Conservation (phyloP, 2,888 invertebrate genomes). For the Drosophila antonietae region DNA sequence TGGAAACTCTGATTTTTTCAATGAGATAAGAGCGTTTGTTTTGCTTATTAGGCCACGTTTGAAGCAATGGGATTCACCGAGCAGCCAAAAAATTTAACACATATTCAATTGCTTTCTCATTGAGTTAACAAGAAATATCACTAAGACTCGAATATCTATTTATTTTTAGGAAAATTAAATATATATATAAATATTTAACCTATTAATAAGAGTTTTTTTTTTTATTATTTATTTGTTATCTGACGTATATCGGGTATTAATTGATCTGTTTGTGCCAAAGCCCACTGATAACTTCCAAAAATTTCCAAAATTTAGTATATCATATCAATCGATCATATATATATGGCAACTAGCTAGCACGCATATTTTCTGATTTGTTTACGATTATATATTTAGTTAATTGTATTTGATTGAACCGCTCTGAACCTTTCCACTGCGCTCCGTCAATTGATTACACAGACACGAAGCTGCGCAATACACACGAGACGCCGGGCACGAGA, state of each 20-base stretch:
- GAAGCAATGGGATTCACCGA: slow-evolving; percentile 17
- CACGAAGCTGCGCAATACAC: slow-evolving; percentile 45
- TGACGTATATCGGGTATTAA: slow-evolving; percentile 20
- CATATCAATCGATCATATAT: slow-evolving; percentile 12
- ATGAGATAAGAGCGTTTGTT: slow-evolving; percentile 19
- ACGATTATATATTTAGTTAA: slow-evolving; percentile 30
- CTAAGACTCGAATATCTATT: neutral
- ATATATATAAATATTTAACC: neutral
- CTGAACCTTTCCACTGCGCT: slow-evolving; percentile 30
- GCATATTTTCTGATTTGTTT: slow-evolving; percentile 36
- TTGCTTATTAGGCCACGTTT: slow-evolving; percentile 3
- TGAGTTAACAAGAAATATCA: neutral
- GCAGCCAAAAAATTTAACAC: neutral
- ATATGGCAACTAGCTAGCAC: slow-evolving; percentile 15
- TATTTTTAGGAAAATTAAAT: neutral
- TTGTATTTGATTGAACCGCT: slow-evolving; percentile 33
- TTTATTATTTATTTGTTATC: neutral
- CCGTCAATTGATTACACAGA: slow-evolving; percentile 44
- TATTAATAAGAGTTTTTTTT: neutral
- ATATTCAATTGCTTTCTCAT: neutral
- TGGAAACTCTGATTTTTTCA: slow-evolving; percentile 31
- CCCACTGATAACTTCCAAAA: slow-evolving; percentile 40
- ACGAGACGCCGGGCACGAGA: slow-evolving; percentile 35
- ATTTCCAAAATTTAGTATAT: slow-evolving; percentile 42
- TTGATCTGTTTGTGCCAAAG: slow-evolving; percentile 30